Conservation (phyloP, 2,113 vertebrate species). For the Daubentonia madagascariensis region DNA sequence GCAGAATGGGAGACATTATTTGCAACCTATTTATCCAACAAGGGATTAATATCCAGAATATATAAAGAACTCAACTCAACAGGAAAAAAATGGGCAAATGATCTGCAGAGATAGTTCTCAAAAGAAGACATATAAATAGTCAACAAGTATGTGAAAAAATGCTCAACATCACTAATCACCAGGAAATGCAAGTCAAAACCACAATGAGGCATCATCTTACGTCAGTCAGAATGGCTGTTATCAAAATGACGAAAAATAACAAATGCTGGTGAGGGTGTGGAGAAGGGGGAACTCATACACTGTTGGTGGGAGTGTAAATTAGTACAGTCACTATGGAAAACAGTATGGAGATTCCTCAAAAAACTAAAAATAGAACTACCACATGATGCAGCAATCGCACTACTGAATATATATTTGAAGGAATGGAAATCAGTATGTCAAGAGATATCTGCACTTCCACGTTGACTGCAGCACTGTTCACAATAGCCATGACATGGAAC, state of each 20-base stretch:
- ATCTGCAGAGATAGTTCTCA: neutral
- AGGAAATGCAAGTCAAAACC: neutral
- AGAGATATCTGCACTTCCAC: neutral
- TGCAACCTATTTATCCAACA: neutral
- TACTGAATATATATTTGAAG: neutral
- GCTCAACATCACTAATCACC: neutral
- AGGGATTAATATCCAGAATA: neutral
- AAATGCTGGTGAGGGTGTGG: neutral
- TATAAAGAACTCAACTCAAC: no score
- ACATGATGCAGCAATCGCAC: neutral
- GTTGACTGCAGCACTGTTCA: neutral
- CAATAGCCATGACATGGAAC: neutral
- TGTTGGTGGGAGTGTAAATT: neutral
- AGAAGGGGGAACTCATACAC: neutral
- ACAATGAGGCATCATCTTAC: neutral
- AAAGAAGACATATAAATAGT: neutral
- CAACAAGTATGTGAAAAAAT: neutral
- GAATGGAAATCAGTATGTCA: neutral
- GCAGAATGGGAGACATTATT: neutral
- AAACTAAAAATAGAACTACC: neutral
- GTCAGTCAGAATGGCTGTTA: neutral
- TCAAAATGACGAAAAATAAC: neutral
- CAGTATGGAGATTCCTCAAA: neutral
- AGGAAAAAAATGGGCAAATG: neutral
- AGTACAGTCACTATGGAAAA: neutral